Conservation (phyloP, 1,140 invertebrate species). For the Pachyrhynchus sulphureomaculatus region DNA sequence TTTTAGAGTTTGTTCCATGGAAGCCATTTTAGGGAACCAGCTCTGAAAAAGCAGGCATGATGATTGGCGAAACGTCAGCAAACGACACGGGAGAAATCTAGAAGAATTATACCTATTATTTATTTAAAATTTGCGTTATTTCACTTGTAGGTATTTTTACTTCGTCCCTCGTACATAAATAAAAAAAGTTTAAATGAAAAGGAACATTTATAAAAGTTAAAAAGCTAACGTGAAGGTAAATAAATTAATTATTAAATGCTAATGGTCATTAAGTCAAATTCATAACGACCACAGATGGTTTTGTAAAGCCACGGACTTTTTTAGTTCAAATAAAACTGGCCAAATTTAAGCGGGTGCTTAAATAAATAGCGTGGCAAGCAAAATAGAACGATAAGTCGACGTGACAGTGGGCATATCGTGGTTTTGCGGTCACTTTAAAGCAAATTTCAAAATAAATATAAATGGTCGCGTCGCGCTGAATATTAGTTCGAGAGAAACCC, state of each 20-base stretch:
- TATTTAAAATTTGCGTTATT: too few species aligned
- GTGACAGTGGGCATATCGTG: constrained; percentile 30
- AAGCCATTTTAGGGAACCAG: too few species aligned
- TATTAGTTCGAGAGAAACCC: constrained; percentile 44
- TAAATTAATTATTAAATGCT: constrained; percentile 18
- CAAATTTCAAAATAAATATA: constrained; percentile 53
- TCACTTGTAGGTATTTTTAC: too few species aligned
- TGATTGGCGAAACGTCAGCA: too few species aligned
- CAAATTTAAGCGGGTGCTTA: constrained; percentile 20
- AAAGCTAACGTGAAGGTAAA: not conserved
- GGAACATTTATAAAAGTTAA: not conserved
- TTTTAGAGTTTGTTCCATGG: too few species aligned
- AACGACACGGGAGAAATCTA: too few species aligned
- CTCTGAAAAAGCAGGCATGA: too few species aligned
- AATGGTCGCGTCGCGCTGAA: constrained; percentile 41
- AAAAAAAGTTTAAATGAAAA: too few species aligned
- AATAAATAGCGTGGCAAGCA: constrained; percentile 22
- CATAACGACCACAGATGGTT: constrained; percentile 17
- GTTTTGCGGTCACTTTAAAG: constrained; percentile 43
- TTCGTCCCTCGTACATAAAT: too few species aligned
- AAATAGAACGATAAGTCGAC: constrained; percentile 32
- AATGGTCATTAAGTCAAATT: constrained; percentile 17
- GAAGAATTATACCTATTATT: too few species aligned
- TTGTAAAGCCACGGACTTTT: constrained; percentile 16
- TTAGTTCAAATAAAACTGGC: constrained; percentile 22